Base-by-base conservation (phyloP, 2,113 vertebrate species). In the Bubalus kerabau region DNA sequence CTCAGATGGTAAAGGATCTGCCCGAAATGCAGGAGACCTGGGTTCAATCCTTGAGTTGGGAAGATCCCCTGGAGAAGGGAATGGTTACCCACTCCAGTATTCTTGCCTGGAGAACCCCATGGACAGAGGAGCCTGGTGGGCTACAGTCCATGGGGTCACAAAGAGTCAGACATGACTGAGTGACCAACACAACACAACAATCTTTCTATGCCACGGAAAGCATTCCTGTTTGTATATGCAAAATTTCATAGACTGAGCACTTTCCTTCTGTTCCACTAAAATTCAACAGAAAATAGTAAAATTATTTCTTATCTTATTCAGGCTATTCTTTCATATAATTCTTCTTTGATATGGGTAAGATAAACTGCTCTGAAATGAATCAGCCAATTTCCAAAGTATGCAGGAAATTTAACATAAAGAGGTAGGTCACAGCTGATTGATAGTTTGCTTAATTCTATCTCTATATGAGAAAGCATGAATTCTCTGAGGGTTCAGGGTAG, bases 281-380 rank as follows among this genome's bases (percentile, higher is more conserved):
- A 74, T 85, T 95, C 19, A 95, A 14, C 76, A 52, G 74, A 74
- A 96, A 96, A 91, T 28, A 64, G 59, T 64, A 88, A 92, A 81
- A 57, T 32, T 48, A 71, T 2, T 26, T 60, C 21, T 54, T 40
- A 11, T 85, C 30, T 90, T 87, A 89, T n/a, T 74, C 40, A 94
- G 10, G 21, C 6, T 94, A 48, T 52, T 83, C 10, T 92, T 74
- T 54, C 6, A 52, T 52, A 56, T 48, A 21, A 14, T 80, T 96
- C 54, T 78, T 86, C 21, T 90, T 89, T 60, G 21, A n/a, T 43
- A 19, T 60, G 32, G 15, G 36, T 52, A 78, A 89, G 32, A 60
- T 40, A 52, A 92, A 74, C 43, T 83, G 19, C 50, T 87, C 6
- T 56, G 46, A 87, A 59, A 97, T 74, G n/a, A 94, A 84, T 50